These are phyloP conservation scores for Lutraria lutraria DNA, from an alignment of 2,888 invertebrate species.

Conservation along the genomic window DNA sequence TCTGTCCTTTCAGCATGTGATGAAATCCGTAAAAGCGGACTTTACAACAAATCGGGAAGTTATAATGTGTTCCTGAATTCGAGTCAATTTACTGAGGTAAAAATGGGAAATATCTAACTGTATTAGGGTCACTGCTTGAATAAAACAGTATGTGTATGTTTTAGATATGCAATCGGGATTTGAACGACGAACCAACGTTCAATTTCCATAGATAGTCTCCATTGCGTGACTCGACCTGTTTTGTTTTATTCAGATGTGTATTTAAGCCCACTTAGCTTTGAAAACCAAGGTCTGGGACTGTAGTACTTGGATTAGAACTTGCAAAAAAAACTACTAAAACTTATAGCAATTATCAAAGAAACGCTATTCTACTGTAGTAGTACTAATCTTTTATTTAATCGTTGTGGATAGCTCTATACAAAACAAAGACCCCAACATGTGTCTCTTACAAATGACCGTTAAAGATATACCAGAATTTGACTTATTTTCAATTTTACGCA, in stretches of 20 bases:
- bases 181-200: no score
- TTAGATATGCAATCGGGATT: not conserved
- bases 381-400: no score
- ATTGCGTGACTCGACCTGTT: not conserved
- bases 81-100: slow-evolving; percentile 7
- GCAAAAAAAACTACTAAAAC: no score
- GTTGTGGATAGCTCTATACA: no score
- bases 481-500: no score
- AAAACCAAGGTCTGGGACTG: not conserved
- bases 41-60: not conserved
- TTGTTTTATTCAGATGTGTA: not conserved
- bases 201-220: not conserved
- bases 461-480: no score
- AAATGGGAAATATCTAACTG: not conserved
- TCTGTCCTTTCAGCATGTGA: slow-evolving; percentile 10
- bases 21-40: slow-evolving; percentile 12
- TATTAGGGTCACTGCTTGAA: not conserved
- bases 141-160: not conserved
- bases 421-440: no score
- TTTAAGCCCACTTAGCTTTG: not conserved
- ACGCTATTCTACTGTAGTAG: no score
- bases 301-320: not conserved
- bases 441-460: no score
- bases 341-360: not conserved
- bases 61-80: slow-evolving; percentile 21